Evolutionary conservation across 37 sponge, comb jelly and placozoan species (phyloP).

Genomic region (Diacarnus erythraeanus): DNA sequence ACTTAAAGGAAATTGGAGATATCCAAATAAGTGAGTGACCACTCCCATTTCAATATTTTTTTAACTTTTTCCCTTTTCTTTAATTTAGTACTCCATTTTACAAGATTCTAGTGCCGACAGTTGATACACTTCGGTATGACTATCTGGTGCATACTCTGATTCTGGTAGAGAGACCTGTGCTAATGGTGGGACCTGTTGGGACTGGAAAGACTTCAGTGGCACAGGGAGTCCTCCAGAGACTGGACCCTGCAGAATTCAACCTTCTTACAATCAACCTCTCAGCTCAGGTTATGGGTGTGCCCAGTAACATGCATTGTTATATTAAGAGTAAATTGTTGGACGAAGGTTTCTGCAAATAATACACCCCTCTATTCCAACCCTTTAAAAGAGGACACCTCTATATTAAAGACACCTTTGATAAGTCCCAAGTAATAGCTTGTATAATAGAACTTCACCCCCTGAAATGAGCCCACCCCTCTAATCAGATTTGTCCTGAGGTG

Average conservation of each 20-base stretch:
- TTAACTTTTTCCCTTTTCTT: not conserved
- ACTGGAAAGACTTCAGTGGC: constrained; percentile 98
- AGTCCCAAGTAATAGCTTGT: no score
- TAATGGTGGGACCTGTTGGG: constrained; percentile 96
- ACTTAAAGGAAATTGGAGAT: constrained; percentile 87
- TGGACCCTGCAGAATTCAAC: constrained; percentile 74
- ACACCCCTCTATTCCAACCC: no score
- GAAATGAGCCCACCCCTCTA: no score
- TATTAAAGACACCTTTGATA: no score
- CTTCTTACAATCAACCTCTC: constrained; percentile 94
- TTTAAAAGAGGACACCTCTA: no score
- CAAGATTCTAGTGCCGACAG: constrained; percentile 98
- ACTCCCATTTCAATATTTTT: not conserved
- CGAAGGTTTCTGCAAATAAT: no score
- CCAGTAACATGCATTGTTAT: not conserved
- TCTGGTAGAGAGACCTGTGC: constrained; percentile 67
- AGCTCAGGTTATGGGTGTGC: constrained; percentile 77
- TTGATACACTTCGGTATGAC: constrained; percentile 97
- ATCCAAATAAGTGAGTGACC: constrained; percentile 72
- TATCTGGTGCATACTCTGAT: constrained; percentile 91
- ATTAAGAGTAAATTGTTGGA: no score
- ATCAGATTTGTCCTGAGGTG: no score
- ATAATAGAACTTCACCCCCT: no score
- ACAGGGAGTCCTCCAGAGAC: constrained; percentile 84
- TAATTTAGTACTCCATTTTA: constrained; percentile 88